phyloP scores from a whole-genome alignment of 2,797 vertebrate genomes.

The Pangasius larnaudii region DNA sequence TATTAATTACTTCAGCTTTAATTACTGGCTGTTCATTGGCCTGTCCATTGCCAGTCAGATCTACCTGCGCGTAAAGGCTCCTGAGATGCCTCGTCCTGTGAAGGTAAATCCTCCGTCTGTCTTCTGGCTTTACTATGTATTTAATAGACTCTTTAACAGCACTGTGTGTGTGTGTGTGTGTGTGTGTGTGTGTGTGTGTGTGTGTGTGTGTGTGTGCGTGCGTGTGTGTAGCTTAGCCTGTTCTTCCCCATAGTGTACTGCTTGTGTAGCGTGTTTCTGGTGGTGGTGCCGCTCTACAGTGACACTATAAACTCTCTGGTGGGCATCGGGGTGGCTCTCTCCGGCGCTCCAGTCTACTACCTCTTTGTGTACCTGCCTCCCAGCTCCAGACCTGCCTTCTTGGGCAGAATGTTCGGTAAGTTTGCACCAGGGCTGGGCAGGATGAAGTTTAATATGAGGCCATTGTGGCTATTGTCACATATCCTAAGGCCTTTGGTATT shows the following conservation, averaged over 20 bases:
- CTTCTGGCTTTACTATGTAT: not conserved
- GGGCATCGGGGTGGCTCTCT: slow-evolving; percentile 80
- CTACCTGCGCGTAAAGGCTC: slow-evolving; percentile 79
- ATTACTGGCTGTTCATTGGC: slow-evolving; percentile 86
- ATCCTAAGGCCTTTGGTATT: not conserved
- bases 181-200: not conserved
- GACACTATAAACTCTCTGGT: slow-evolving; percentile 83
- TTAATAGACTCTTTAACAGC: not conserved
- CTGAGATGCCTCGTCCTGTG: slow-evolving; percentile 70
- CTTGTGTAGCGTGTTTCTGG: slow-evolving; percentile 79
- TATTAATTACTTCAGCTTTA: slow-evolving; percentile 87
- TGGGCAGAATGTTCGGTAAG: slow-evolving; percentile 70
- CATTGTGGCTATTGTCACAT: not conserved
- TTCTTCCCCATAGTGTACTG: slow-evolving; percentile 84
- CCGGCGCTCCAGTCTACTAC: slow-evolving; percentile 79
- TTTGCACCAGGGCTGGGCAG: not conserved
- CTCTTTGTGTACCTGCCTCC: slow-evolving; percentile 76
- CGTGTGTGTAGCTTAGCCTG: slow-evolving; percentile 73
- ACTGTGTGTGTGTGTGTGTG: not conserved
- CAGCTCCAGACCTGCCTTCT: slow-evolving; percentile 75
- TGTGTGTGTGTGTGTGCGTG: slow-evolving; percentile 29
- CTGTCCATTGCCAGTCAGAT: slow-evolving; percentile 81
- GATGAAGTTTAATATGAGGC: not conserved
- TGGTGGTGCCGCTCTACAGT: slow-evolving; percentile 83
- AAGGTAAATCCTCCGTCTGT: slow-evolving; percentile 52